Evolutionary conservation across 2,888 invertebrate genomes (phyloP).

Genomic region (Helobdella robusta): DNA sequence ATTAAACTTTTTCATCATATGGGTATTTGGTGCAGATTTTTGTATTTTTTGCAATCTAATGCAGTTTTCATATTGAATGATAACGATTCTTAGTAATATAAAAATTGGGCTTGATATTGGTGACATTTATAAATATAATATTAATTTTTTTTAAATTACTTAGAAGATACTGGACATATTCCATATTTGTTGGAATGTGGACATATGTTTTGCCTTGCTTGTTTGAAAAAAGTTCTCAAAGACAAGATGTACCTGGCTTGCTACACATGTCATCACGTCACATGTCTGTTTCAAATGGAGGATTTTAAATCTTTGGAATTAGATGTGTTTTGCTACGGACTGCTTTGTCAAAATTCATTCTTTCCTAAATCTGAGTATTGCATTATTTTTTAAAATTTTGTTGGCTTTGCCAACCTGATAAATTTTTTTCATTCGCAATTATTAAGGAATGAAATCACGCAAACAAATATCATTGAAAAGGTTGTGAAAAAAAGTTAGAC

Average conservation of each 20-base stretch:
- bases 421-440: background rate
- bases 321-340: conserved; percentile 3
- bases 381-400: background rate
- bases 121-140: no score
- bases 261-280: background rate
- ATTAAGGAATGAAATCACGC: background rate
- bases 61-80: no score
- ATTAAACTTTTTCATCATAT: no score
- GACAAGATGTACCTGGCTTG: background rate
- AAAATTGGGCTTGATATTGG: no score
- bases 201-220: conserved; percentile 4
- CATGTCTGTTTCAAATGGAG: background rate
- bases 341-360: background rate
- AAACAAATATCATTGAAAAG: no score
- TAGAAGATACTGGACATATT: no score
- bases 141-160: no score
- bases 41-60: no score
- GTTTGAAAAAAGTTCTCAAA: conserved; percentile 8
- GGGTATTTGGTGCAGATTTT: no score
- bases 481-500: no score
- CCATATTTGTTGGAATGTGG: conserved; percentile 1
- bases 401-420: background rate
- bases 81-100: no score
- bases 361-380: background rate
- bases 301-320: conserved; percentile 11